Evolutionary conservation across 2,888 invertebrate species (phyloP).

Genomic region (Flexamia atlantica): DNA sequence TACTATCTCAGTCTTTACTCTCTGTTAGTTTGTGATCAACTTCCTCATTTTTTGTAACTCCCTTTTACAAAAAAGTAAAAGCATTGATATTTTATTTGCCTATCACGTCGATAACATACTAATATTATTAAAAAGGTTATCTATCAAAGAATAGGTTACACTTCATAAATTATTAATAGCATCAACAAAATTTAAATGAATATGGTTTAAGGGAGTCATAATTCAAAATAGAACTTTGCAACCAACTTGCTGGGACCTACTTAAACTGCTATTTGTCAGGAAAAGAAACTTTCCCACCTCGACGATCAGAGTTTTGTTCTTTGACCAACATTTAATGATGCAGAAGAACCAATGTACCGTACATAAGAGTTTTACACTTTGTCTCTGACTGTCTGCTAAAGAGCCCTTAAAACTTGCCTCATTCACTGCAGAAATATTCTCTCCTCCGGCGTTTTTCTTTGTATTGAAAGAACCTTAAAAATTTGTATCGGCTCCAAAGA

Average conservation of each 20-base stretch:
- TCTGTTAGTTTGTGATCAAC: no score
- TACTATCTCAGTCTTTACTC: no score
- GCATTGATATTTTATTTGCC: no score
- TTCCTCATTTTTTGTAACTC: no score
- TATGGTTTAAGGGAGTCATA: no score
- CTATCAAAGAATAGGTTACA: no score
- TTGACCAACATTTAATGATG: constrained; percentile 52
- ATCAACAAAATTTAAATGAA: neutral
- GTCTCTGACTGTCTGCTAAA: constrained; percentile 34
- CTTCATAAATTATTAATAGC: no score
- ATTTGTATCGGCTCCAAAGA: no score
- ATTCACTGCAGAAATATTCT: constrained; percentile 34
- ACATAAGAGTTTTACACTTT: constrained; percentile 51
- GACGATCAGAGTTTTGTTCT: constrained; percentile 22
- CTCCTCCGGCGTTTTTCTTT: neutral
- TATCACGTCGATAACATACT: no score
- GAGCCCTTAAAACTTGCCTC: constrained; percentile 25
- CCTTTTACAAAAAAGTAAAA: no score
- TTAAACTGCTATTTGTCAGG: constrained; percentile 33
- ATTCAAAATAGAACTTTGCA: neutral
- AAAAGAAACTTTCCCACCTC: constrained; percentile 31
- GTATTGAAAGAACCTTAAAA: neutral
- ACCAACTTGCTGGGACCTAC: neutral
- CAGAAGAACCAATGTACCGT: constrained; percentile 46
- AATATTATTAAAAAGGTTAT: no score